Base-by-base conservation (phyloP, 1,140 invertebrate genomes). In the Neotoxoptera formosana region DNA sequence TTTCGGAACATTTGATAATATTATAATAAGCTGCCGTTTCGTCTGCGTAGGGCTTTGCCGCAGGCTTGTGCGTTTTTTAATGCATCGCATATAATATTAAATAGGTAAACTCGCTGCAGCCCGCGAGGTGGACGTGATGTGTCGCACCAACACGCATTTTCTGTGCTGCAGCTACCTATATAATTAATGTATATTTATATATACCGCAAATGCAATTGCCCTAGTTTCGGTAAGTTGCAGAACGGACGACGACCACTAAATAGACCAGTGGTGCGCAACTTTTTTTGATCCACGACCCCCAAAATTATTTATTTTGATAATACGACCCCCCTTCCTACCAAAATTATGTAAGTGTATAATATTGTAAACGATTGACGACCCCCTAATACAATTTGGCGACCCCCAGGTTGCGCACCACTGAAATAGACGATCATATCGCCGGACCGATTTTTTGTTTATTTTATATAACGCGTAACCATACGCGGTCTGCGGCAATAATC, bases 151-250 rank as follows among this genome's bases (percentile, higher is more conserved):
- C 51, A 53, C 20, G 21, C n/a, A 76, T 76, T 76, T n/a, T n/a
- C n/a, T n/a, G n/a, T n/a, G n/a, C n/a, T n/a, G n/a, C 60, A 41
- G 41, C 41, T 41, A 41, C 41, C 41, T 76, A 76, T n/a, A n/a
- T n/a, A n/a, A n/a, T 76, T n/a, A 76, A 76, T n/a, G 14, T 83
- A 36, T 83, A 83, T 36, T 36, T 83, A 83, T 51, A 88, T 83
- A 83, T 51, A 88, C 30, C 4, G 45, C 84, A 20, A 47, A 47
- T 47, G 30, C 25, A 36, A 87, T 47, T 36, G 41, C 14, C 25
- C 84, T 45, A 45, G 45, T 56, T 89, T 89, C 8, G 36, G 25
- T 47, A 48, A 47, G 11, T 48, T n/a, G 25, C 41, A 41, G 41
- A 30, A 47, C 30, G 30, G 48, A 87, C 30, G n/a, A 48, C 30